phyloP scores from a whole-genome alignment of 2,888 invertebrate species.

The Lampropteryx suffumata region DNA sequence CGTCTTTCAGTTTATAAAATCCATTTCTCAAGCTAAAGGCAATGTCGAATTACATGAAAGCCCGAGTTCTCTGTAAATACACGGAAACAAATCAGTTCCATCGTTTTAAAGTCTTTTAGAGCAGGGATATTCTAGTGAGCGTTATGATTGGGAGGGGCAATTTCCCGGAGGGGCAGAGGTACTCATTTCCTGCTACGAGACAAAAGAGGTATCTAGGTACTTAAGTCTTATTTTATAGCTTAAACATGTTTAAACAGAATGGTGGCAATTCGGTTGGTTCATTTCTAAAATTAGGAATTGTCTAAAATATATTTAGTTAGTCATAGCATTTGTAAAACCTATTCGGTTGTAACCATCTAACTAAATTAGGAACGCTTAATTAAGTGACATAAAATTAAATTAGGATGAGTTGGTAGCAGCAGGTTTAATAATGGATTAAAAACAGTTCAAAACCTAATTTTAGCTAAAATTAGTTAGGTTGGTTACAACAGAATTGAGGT shows the following conservation, averaged over 20 bases:
- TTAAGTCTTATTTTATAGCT: constrained; percentile 79
- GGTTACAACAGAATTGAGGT: too few relatives aligned
- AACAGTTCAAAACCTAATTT: too few relatives aligned
- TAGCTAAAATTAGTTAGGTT: too few relatives aligned
- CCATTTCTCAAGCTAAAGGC: constrained; percentile 30
- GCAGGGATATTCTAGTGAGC: constrained; percentile 67
- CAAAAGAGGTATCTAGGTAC: constrained; percentile 47
- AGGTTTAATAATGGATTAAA: too few relatives aligned
- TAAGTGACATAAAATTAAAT: too few relatives aligned
- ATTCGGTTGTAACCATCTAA: too few relatives aligned
- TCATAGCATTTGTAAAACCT: too few relatives aligned
- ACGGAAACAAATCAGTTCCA: constrained; percentile 68
- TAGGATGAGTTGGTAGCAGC: too few relatives aligned
- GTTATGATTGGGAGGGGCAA: constrained; percentile 78
- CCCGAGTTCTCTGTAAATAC: constrained; percentile 57
- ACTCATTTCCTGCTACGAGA: constrained; percentile 75
- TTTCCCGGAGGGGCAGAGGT: constrained; percentile 76
- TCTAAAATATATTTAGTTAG: too few relatives aligned
- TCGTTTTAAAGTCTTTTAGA: constrained; percentile 72
- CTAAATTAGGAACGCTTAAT: too few relatives aligned
- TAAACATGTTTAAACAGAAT: constrained; percentile 40
- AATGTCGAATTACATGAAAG: constrained; percentile 39
- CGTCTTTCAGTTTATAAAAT: constrained; percentile 5
- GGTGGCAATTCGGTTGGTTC: too few relatives aligned
- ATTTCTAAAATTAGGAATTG: too few relatives aligned